Evolutionary conservation across 2,113 vertebrate species (phyloP), one percentile per base, ranked within the genome.

Genomic region (Notothenia rossii): DNA sequence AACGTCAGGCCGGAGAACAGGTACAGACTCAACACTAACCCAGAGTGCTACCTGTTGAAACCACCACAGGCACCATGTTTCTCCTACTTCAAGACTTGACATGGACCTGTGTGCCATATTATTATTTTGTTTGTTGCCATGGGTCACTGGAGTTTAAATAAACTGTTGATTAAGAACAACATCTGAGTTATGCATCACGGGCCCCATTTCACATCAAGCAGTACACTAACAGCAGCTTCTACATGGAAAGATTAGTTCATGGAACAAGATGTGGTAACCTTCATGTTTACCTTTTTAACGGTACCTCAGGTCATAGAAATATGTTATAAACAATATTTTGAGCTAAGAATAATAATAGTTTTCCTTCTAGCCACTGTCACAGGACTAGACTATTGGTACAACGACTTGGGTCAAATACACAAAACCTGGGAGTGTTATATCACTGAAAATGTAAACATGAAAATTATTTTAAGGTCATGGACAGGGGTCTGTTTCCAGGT

Each of bases 1-100:
- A 94, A 92, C 46, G 94, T 98, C 84, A 94, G 97, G 72, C 96
- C 97, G 0, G 97, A 95, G 86, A 95, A 93, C 94, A 98, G 97
- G 97, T 98, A 93, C 40, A 62, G 53, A 43, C 22, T 29, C 3
- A 29, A 29, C 29, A 4, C 29, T 29, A 29, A 29, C 29, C 29
- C 29, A 29, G 29, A 29, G 10, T 62, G 46, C 25, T 13, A 2
- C 45, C 25, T 48, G 49, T 72, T 60, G 4, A 64, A 60, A 33
- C 11, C 20, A 22, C 48, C 65, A 4, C 3, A 36, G 14, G 29
- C 5, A 48, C 3, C 58, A 54, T 50, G 22, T 14, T 54, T 7
- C n/a, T 22, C 11, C 29, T 53, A 55, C 62, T 61, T 9, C 10
- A 54, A 25, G 10, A 83, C 20, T 46, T 69, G 17, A 4, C 17